These are phyloP conservation scores for Cataglyphis livida DNA, from an alignment of 2,888 invertebrate genomes.

Conservation along the genomic window DNA sequence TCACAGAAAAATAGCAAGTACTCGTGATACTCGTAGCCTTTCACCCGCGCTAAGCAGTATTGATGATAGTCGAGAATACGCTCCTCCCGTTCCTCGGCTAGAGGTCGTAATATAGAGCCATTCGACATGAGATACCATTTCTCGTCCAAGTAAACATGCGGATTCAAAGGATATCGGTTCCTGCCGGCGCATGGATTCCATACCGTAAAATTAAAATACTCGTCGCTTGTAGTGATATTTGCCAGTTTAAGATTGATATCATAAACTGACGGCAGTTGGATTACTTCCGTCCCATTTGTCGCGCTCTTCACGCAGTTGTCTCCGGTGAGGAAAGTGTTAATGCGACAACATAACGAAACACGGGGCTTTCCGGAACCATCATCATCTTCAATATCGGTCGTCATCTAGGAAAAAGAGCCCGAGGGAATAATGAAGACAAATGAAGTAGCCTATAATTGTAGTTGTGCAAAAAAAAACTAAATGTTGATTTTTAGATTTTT, in stretches of 20 bases:
- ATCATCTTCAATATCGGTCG: background rate
- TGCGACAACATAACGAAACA: slow-evolving; percentile 74
- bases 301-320: slow-evolving; percentile 23
- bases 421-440: slow-evolving; percentile 26
- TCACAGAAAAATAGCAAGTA: slow-evolving; percentile 70
- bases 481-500: background rate
- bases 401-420: slow-evolving; percentile 32
- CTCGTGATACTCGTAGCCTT: background rate
- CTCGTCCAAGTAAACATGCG: slow-evolving; percentile 61
- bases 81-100: background rate
- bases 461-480: slow-evolving; percentile 1
- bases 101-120: slow-evolving; percentile 67
- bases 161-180: slow-evolving; percentile 61
- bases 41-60: slow-evolving; percentile 68
- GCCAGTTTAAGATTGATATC: slow-evolving; percentile 45
- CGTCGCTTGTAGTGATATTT: slow-evolving; percentile 40
- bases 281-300: background rate
- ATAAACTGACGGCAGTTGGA: slow-evolving; percentile 64
- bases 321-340: slow-evolving; percentile 38
- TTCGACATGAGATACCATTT: slow-evolving; percentile 69
- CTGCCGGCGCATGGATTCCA: slow-evolving; percentile 72
- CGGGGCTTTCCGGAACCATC: slow-evolving; percentile 50
- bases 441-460: background rate
- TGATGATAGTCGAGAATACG: slow-evolving; percentile 50
- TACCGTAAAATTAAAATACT: slow-evolving; percentile 63